Evolutionary conservation across 2,888 invertebrate species (phyloP), one percentile per base, ranked within the genome.

Genomic region (Liodrosophila aerea): DNA sequence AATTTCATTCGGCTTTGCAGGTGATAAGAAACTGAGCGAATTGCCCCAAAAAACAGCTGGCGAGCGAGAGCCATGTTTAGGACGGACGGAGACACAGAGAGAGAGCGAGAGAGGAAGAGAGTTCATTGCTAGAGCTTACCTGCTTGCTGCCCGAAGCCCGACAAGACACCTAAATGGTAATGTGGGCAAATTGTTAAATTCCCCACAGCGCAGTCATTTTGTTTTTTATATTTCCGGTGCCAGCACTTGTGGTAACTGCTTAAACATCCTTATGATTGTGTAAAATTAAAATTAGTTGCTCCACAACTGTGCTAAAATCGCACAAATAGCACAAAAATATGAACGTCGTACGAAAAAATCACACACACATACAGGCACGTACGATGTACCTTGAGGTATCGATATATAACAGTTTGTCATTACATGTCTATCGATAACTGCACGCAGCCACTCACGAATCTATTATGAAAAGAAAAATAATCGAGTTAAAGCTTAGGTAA

Each of bases 131-230:
- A 40, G 54, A 73, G 61, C 72, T 73, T 72, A 72, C 73, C 72
- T 73, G 74, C 73, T 74, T 73, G 74, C 65, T 69, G 64, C 56
- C 72, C 73, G 71, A 64, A 71, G 73, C 71, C 73, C 64, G 71
- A 58, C 69, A 72, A 71, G 64, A 68, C 50, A 67, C 60, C 60
- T 64, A 54, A 56, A 57, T 73, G 39, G 52, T 44, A 61, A 72
- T 46, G 40, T 56, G 53, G 45, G 45, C 46, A 56, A 74, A 67
- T 33, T 60, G 45, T 49, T 60, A 72, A 68, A 67, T 71, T 64
- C 57, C 54, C 62, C 43, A 45, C 31, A 57, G 47, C 34, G 40
- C 46, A 64, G 46, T 39, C 68, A 63, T 68, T 41, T 60, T 62
- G 46, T 51, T 51, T 49, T n/a, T 4, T 7, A 11, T 64, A 33